Evolutionary conservation across 2,113 vertebrate species (phyloP).

Genomic region (Hyperoodon ampullatus): DNA sequence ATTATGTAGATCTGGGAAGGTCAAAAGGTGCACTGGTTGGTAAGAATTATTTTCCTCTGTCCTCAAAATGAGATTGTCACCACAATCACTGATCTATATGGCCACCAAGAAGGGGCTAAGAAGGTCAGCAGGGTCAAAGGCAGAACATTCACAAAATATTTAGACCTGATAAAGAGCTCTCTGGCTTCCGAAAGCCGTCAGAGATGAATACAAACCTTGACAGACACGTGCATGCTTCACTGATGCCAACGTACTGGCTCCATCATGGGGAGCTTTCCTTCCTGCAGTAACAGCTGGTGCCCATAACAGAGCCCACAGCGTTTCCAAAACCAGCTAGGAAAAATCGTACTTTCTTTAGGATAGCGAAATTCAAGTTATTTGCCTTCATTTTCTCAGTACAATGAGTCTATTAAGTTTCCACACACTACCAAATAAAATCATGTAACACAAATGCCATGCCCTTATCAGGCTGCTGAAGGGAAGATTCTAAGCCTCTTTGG

Average conservation of each 20-base stretch:
- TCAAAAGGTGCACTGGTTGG: constrained; percentile 14
- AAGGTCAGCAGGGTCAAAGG: constrained; percentile 9
- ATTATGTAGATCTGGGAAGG: neutral
- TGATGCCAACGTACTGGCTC: neutral
- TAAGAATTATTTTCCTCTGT: neutral
- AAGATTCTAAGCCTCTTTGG: constrained; percentile 14
- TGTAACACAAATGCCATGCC: constrained; percentile 40
- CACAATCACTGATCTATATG: neutral
- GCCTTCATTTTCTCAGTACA: constrained; percentile 45
- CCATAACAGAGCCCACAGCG: neutral
- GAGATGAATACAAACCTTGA: constrained; percentile 5
- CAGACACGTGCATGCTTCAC: neutral
- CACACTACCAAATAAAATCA: constrained; percentile 27
- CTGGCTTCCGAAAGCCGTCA: neutral
- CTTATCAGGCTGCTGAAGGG: neutral
- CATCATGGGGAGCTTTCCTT: neutral
- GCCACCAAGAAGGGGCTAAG: neutral
- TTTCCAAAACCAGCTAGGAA: neutral
- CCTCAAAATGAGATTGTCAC: constrained; percentile 11
- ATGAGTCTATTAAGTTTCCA: neutral
- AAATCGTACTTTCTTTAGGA: neutral
- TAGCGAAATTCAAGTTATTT: constrained; percentile 32
- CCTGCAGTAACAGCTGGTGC: neutral
- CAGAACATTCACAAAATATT: constrained; percentile 21
- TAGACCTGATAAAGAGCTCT: neutral